Base-by-base conservation (phyloP, 1,140 invertebrate species). In the Plutomurus gul region DNA sequence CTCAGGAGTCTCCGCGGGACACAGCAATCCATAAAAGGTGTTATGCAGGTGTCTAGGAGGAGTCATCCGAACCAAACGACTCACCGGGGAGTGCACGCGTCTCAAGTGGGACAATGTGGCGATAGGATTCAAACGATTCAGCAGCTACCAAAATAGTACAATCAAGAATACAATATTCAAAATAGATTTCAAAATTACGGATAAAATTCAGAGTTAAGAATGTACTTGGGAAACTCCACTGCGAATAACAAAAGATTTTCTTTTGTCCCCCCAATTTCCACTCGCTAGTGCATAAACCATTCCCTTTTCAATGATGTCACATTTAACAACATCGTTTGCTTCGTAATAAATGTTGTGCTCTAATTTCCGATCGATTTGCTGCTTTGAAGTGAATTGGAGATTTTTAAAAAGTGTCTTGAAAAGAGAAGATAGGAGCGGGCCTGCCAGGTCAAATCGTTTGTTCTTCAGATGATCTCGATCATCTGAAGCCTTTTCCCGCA, bases 401-500 rank as follows among this genome's bases (percentile, higher is more conserved):
- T 65, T 65, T 33, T 65, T 65, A n/a, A 65, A 65, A 5, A 65
- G 30, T 1, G 95, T 95, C 87, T 96, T 90, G 85, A 99, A 99
- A 1, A 99, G 88, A 86, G 97, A 97, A 47, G 98, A 96, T 33
- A 99, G 86, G 25, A 99, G 86, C 0, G 97, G 96, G 20, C 98
- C 98, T 85, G 97, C 97, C 46, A 99, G 88, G 89, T 99, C 97
- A 56, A 99, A 88, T 84, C 98, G 90, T 87, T 99, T 99, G 87
- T 99, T 99, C 30, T 97, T 97, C 87, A 99, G 98, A 86, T 99
- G 97, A 97, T 99, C 98, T 86, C 98, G 90, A 88, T 99, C 98
- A 88, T 99, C 98, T 27, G 98, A 88, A 87, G 98, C 96, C 83
- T 96, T 89, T n/a, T 96, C 89, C 74, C 96, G 96, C 10, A 99